These are phyloP conservation scores for Pristionchus fissidentatus DNA, from an alignment of 2,888 invertebrate species.

Conservation along the genomic window DNA sequence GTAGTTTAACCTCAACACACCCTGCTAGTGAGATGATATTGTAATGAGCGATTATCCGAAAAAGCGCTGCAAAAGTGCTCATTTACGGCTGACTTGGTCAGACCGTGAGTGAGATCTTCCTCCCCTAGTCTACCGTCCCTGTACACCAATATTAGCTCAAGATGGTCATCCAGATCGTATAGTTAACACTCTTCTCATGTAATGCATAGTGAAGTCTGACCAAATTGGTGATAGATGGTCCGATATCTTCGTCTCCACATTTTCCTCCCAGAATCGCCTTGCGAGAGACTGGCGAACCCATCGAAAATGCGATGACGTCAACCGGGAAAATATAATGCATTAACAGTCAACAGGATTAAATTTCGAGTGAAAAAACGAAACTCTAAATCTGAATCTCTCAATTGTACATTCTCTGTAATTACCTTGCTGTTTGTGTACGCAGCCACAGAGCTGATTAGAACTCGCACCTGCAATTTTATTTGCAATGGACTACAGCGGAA, in stretches of 20 bases:
- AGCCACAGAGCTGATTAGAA: background rate
- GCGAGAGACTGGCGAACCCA: constrained; percentile 42
- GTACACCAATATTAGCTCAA: background rate
- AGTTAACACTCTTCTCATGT: background rate
- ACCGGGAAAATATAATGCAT: background rate
- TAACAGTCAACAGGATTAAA: background rate
- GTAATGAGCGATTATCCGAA: too few relatives aligned
- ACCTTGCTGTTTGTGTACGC: constrained; percentile 33
- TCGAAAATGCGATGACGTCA: constrained; percentile 37
- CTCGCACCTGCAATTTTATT: constrained; percentile 25
- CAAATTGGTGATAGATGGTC: constrained; percentile 50
- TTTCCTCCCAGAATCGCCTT: constrained; percentile 52
- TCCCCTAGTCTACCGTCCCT: too few relatives aligned
- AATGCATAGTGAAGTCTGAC: constrained; percentile 19
- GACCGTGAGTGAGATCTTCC: too few relatives aligned
- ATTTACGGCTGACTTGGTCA: too few relatives aligned
- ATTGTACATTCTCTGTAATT: background rate
- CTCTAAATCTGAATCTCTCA: background rate
- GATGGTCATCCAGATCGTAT: background rate
- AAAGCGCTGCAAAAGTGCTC: too few relatives aligned
- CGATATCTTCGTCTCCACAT: constrained; percentile 49
- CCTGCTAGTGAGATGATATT: too few relatives aligned
- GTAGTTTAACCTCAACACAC: too few relatives aligned
- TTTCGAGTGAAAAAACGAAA: background rate
- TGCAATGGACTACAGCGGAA: background rate